phyloP scores from a whole-genome alignment of 2,113 vertebrate genomes.

The Pangasianodon hypophthalmus region DNA sequence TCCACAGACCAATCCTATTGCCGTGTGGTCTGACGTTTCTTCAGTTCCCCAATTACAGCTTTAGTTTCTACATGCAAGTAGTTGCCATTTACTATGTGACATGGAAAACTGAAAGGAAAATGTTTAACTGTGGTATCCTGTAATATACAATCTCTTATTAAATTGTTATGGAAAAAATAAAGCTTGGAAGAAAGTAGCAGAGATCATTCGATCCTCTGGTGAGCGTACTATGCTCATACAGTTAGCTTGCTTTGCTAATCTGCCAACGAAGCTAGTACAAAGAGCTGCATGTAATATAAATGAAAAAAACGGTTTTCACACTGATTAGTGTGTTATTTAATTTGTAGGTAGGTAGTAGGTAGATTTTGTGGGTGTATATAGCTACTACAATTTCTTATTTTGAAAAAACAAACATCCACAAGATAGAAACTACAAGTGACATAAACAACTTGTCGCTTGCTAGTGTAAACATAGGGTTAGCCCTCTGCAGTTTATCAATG shows the following conservation, averaged over 20 bases:
- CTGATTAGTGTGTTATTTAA: neutral
- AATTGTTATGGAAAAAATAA: neutral
- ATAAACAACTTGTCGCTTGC: neutral
- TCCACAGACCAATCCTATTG: too few relatives aligned
- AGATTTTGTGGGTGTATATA: neutral
- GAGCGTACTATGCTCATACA: too few relatives aligned
- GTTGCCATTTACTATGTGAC: neutral
- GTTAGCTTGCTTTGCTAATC: neutral
- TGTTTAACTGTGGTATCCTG: neutral
- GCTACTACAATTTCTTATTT: neutral
- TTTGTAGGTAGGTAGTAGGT: neutral
- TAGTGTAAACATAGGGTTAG: neutral
- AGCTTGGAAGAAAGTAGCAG: neutral
- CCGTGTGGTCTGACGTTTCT: neutral
- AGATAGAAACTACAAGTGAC: neutral
- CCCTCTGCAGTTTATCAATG: neutral
- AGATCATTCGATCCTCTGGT: neutral
- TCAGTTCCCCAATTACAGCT: neutral
- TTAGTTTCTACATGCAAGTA: neutral
- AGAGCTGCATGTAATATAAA: too few relatives aligned
- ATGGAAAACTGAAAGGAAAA: neutral
- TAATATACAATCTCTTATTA: neutral
- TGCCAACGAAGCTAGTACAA: neutral
- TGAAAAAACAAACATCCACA: too few relatives aligned
- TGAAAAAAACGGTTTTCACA: neutral